A percentile compares a stretch with the other conserved stretches of the same genome.
Conservation (phyloP, 2,113 vertebrate genomes). For the Aythya baeri region DNA sequence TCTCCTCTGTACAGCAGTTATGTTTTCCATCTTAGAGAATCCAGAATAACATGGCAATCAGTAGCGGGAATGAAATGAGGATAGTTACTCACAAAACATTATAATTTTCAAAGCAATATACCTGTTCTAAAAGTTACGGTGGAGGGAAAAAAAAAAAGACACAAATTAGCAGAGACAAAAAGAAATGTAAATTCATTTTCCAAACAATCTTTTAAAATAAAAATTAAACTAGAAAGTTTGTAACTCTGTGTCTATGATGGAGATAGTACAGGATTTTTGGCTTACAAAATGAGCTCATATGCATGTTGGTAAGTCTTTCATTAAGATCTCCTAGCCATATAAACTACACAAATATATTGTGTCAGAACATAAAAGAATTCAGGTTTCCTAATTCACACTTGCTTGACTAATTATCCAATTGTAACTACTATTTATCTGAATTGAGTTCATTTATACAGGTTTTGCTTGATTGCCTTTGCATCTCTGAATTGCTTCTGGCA, state of each 20-base stretch:
- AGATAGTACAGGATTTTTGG: not conserved
- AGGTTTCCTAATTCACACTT: not conserved
- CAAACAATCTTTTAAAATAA: not conserved
- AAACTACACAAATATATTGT: not conserved
- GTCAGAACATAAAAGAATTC: not conserved
- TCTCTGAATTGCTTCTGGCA: not conserved
- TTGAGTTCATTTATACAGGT: not conserved
- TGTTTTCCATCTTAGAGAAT: constrained; percentile 24
- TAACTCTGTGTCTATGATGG: not conserved
- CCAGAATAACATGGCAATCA: not conserved
- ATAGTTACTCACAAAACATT: not conserved
- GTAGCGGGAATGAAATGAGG: not conserved
- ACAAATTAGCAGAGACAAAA: not conserved
- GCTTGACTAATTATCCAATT: not conserved
- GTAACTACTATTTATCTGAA: not conserved
- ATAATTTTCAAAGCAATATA: not conserved
- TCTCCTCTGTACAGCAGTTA: not conserved
- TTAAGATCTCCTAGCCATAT: not conserved
- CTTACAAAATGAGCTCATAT: not conserved
- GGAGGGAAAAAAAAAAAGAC: not conserved
- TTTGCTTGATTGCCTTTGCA: not conserved
- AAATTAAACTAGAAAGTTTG: not conserved
- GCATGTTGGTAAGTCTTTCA: accelerated
- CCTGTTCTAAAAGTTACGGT: not conserved
- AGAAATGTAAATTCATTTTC: not conserved